These are phyloP conservation scores for Microctonus brassicae DNA, from an alignment of 2,888 invertebrate species.

Conservation along the genomic window DNA sequence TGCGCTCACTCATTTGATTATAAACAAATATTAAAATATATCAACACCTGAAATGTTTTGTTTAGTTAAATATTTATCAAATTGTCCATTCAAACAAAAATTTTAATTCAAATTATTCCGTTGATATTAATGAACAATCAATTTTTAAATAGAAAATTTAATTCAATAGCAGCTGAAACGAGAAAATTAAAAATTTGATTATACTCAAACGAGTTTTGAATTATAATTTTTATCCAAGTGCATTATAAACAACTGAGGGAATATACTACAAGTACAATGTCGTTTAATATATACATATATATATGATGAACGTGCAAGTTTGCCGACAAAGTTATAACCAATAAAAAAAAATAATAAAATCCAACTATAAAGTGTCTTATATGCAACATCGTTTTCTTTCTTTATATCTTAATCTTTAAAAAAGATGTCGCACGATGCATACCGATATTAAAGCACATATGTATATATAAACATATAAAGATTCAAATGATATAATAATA, in stretches of 20 bases:
- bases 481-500: too few species aligned
- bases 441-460: slow-evolving; percentile 32
- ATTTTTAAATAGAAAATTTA: too few species aligned
- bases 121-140: too few species aligned
- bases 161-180: too few species aligned
- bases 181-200: too few species aligned
- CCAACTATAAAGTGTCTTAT: slow-evolving; percentile 34
- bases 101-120: too few species aligned
- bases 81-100: too few species aligned
- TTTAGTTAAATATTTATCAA: too few species aligned
- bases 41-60: background rate
- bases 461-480: too few species aligned
- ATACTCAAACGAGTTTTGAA: background rate
- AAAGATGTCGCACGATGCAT: slow-evolving; percentile 45
- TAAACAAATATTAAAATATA: too few species aligned
- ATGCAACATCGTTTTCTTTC: slow-evolving; percentile 24
- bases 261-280: too few species aligned
- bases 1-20: too few species aligned
- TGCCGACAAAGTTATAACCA: slow-evolving; percentile 45
- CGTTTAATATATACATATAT: background rate
- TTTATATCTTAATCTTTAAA: slow-evolving; percentile 10
- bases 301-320: slow-evolving; percentile 24
- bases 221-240: slow-evolving; percentile 38
- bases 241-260: slow-evolving; percentile 41
- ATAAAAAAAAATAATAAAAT: slow-evolving; percentile 38